These are phyloP conservation scores for Eulemur rubriventer DNA, from an alignment of 2,797 vertebrate genomes.

Conservation along the genomic window DNA sequence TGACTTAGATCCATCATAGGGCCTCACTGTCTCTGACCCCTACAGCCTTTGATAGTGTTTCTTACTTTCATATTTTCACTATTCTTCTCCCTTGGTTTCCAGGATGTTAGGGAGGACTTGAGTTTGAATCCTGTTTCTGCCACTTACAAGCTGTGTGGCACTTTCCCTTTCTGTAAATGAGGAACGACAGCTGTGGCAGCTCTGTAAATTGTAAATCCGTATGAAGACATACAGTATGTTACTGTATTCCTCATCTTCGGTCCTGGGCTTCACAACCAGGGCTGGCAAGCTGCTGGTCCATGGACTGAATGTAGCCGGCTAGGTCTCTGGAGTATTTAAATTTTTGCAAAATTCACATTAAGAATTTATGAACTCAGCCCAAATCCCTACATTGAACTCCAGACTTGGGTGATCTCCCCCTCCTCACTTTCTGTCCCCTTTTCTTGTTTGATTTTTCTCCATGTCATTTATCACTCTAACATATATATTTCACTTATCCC, in stretches of 20 bases:
- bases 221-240: not conserved
- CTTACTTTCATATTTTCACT: not conserved
- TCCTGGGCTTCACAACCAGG: not conserved
- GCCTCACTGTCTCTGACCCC: not conserved
- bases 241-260: not conserved
- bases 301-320: not conserved
- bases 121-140: not conserved
- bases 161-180: not conserved
- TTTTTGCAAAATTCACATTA: not conserved
- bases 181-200: not conserved
- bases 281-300: not conserved
- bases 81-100: not conserved
- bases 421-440: not conserved
- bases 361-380: not conserved
- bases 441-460: not conserved
- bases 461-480: not conserved
- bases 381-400: not conserved
- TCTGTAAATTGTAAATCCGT: not conserved
- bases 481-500: not conserved
- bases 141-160: not conserved
- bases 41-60: not conserved
- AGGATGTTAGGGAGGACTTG: not conserved
- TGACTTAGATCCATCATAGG: not conserved
- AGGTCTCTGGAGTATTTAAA: not conserved
- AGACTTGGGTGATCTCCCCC: not conserved